Conservation (phyloP, 2,888 invertebrate species). For the Sphecodes monilicornis region DNA sequence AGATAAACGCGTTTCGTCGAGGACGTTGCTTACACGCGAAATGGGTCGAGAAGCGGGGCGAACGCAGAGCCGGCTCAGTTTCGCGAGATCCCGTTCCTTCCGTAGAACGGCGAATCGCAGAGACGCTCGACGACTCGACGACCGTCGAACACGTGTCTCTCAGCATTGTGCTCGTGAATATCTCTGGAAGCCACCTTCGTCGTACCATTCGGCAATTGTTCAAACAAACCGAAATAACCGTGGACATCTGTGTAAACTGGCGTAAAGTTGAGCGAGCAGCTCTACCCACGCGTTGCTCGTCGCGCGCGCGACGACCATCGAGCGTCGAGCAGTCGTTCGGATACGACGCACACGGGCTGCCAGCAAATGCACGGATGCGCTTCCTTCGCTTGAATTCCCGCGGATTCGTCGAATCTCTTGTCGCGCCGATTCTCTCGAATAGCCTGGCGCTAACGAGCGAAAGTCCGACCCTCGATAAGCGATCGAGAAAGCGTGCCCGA, state of each 20-base stretch:
- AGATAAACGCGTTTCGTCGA: constrained; percentile 12
- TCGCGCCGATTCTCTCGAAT: constrained; percentile 9
- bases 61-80: neutral
- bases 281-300: constrained; percentile 23
- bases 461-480: constrained; percentile 19
- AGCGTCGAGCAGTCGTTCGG: neutral
- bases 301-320: neutral
- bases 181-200: constrained; percentile 43
- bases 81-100: neutral
- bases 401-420: neutral
- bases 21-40: neutral
- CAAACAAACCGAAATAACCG: constrained; percentile 73
- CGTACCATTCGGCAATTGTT: constrained; percentile 73
- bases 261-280: constrained; percentile 41
- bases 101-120: neutral
- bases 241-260: constrained; percentile 76
- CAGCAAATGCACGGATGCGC: neutral
- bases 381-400: neutral
- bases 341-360: neutral
- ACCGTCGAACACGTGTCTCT: constrained; percentile 26
- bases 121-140: neutral
- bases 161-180: constrained; percentile 44
- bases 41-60: neutral
- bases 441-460: constrained; percentile 16
- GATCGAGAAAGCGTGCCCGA: constrained; percentile 23